Percentiles rank a stretch among this genome's conserved stretches.
Conservation (phyloP, 1,140 invertebrate genomes). For the Plectus sambesii region DNA sequence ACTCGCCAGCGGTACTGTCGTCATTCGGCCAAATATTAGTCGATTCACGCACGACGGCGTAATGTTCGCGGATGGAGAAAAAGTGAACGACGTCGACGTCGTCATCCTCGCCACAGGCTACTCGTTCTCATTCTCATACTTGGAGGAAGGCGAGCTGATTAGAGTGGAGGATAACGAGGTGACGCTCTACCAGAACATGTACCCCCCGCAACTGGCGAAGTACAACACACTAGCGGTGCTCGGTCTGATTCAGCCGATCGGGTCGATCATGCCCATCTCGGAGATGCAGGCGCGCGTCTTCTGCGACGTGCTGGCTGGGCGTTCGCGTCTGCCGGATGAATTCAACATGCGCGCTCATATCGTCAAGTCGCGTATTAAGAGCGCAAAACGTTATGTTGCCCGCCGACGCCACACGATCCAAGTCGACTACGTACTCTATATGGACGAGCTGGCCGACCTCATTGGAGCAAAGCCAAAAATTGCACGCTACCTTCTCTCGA, state of each 20-base stretch:
- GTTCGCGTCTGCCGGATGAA: constrained; percentile 18
- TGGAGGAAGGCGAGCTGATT: constrained; percentile 17
- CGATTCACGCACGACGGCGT: constrained; percentile 41
- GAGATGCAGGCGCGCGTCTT: constrained; percentile 35
- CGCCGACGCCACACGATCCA: constrained; percentile 48
- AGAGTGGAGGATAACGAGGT: constrained; percentile 16
- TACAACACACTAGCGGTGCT: constrained; percentile 23
- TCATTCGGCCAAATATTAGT: constrained; percentile 32
- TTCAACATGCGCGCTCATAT: too few relatives aligned
- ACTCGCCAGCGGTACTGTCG: constrained; percentile 46
- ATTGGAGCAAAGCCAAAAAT: constrained; percentile 47
- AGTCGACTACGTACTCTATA: constrained; percentile 46
- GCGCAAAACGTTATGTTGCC: constrained; percentile 40
- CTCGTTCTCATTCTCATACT: constrained; percentile 13
- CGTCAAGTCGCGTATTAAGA: constrained; percentile 12
- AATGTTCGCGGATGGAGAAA: constrained; percentile 29
- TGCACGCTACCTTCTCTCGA: constrained; percentile 31
- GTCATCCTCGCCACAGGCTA: constrained; percentile 36
- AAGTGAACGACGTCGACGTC: constrained; percentile 29
- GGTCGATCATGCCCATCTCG: constrained; percentile 29
- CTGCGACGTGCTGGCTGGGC: constrained; percentile 21
- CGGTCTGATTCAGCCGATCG: constrained; percentile 22
- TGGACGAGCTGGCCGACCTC: constrained; percentile 48
- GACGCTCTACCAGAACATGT: constrained; percentile 21
- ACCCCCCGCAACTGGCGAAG: constrained; percentile 11